phyloP scores from a whole-genome alignment of 2,888 invertebrate genomes.

The Gymnosoma rotundatum region DNA sequence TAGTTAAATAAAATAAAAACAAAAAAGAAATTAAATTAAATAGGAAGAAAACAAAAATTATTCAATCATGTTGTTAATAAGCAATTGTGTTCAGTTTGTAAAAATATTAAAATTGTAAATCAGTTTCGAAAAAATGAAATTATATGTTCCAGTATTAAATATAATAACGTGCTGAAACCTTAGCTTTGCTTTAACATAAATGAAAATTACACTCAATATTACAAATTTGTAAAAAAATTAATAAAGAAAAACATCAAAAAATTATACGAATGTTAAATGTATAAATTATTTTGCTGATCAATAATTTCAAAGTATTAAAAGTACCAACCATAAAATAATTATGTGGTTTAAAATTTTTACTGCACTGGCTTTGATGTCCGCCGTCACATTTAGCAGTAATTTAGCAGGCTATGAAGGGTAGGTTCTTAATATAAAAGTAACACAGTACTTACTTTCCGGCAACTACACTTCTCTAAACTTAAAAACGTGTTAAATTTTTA shows the following conservation, averaged over 20 bases:
- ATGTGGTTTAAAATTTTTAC: slow-evolving; percentile 68
- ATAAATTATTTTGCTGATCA: not conserved
- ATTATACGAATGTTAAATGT: not conserved
- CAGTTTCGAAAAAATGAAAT: slow-evolving; percentile 7
- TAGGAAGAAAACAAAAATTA: slow-evolving; percentile 36
- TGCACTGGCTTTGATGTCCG: slow-evolving; percentile 55
- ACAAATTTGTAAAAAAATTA: slow-evolving; percentile 28
- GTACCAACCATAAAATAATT: slow-evolving; percentile 45
- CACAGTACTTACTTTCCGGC: no score
- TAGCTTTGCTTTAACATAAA: not conserved
- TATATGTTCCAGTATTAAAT: not conserved
- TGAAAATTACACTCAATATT: not conserved
- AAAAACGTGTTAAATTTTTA: no score
- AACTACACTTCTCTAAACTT: no score
- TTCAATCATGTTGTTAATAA: slow-evolving; percentile 33
- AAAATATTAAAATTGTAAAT: slow-evolving; percentile 15
- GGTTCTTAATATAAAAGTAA: slow-evolving; percentile 53
- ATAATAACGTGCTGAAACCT: slow-evolving; percentile 25
- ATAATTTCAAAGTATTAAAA: slow-evolving; percentile 26
- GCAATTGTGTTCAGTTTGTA: slow-evolving; percentile 22
- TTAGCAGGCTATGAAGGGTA: slow-evolving; percentile 79
- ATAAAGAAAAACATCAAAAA: not conserved
- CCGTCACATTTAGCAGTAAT: slow-evolving; percentile 72
- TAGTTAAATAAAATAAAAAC: slow-evolving; percentile 2
- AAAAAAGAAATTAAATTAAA: slow-evolving; percentile 32